phyloP scores from a whole-genome alignment of 1,140 invertebrate species.

The Trichomalopsis sarcophagae region DNA sequence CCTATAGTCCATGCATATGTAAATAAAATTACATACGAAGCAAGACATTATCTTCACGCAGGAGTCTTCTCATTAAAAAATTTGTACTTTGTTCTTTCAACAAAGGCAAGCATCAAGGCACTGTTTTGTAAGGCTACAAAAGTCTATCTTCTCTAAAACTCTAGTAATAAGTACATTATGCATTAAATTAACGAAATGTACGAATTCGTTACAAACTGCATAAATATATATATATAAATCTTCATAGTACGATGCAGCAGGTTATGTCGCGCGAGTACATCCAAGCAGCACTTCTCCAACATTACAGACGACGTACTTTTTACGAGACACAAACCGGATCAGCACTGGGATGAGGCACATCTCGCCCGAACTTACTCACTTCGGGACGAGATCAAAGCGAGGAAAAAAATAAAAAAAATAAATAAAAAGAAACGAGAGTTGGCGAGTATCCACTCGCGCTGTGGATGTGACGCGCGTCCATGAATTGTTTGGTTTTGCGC shows the following conservation, averaged over 20 bases:
- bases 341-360: conserved; percentile 20
- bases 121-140: conserved; percentile 2
- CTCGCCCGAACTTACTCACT: not conserved
- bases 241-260: conserved; percentile 16
- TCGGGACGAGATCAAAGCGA: not conserved
- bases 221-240: not conserved
- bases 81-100: conserved; percentile 8
- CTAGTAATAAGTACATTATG: not conserved
- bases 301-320: conserved; percentile 22
- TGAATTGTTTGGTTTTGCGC: conserved; percentile 49
- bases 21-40: conserved; percentile 28
- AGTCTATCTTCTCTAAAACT: not conserved
- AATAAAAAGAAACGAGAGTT: conserved; percentile 17
- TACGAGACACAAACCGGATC: not conserved
- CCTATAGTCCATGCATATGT: not conserved
- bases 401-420: conserved; percentile 14
- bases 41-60: conserved; percentile 31
- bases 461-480: conserved; percentile 45
- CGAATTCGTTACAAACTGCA: not conserved
- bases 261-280: conserved; percentile 33
- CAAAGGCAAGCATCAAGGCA: not conserved
- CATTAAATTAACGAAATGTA: not conserved
- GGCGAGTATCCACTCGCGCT: conserved; percentile 8
- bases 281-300: conserved; percentile 21
- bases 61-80: not conserved